Evolutionary conservation across 1,140 invertebrate genomes (phyloP).

Genomic region (Drusus annulatus): DNA sequence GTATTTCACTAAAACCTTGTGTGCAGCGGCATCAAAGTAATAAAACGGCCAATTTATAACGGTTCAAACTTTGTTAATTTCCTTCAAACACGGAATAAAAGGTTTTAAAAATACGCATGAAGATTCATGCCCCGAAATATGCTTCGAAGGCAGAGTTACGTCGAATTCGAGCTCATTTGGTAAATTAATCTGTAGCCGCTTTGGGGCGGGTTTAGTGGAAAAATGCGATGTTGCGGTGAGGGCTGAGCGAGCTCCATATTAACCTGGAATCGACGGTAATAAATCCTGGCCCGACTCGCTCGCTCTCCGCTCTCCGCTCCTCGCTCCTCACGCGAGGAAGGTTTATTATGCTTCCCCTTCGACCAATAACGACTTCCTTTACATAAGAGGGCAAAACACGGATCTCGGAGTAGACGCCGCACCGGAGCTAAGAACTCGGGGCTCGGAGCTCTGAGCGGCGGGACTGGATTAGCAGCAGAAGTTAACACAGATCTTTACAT

Average conservation of each 20-base stretch:
- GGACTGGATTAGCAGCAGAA: not conserved
- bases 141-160: not conserved
- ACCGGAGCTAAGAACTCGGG: not conserved
- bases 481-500: not conserved
- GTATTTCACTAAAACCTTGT: not conserved
- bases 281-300: slow-evolving; percentile 43
- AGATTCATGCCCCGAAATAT: not conserved
- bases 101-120: slow-evolving; percentile 6
- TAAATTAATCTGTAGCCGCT: slow-evolving; percentile 22
- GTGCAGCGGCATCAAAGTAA: slow-evolving; percentile 1
- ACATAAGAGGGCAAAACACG: not conserved
- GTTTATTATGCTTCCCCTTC: slow-evolving; percentile 14
- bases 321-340: not conserved
- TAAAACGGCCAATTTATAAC: not conserved
- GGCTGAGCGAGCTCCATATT: slow-evolving; percentile 22
- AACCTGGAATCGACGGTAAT: slow-evolving; percentile 51
- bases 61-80: slow-evolving; percentile 16
- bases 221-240: not conserved
- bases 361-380: slow-evolving; percentile 16
- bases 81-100: slow-evolving; percentile 1
- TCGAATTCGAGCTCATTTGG: slow-evolving; percentile 22
- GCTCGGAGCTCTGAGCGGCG: not conserved
- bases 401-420: not conserved
- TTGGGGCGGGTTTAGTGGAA: not conserved
- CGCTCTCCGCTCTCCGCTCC: not conserved